These are phyloP conservation scores for Hypotaenidia okinawae DNA, from an alignment of 2,797 vertebrate genomes.

Conservation along the genomic window DNA sequence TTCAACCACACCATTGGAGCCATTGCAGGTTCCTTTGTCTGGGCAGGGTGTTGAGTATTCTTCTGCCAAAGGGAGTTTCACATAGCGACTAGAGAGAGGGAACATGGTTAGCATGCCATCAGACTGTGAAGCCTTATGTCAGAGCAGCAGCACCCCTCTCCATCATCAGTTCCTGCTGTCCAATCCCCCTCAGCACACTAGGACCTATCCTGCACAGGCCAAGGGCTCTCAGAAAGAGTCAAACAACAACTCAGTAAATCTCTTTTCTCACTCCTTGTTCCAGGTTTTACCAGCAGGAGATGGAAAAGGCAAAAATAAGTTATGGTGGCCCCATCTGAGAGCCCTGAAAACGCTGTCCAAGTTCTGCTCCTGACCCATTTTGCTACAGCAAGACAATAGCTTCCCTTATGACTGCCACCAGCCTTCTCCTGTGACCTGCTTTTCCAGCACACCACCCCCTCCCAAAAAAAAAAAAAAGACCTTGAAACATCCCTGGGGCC, in stretches of 20 bases:
- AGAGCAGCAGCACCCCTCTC: not conserved
- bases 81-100: conserved; percentile 84
- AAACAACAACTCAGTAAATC: not conserved
- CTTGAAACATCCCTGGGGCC: not conserved
- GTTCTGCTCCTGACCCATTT: not conserved
- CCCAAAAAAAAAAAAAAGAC: not conserved
- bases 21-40: conserved; percentile 83
- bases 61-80: conserved; percentile 83
- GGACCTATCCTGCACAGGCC: not conserved
- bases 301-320: not conserved
- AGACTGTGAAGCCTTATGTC: not conserved
- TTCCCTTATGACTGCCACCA: not conserved
- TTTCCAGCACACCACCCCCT: not conserved
- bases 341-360: not conserved
- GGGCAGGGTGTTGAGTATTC: conserved; percentile 72
- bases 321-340: not conserved
- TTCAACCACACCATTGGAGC: conserved; percentile 85
- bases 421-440: not conserved
- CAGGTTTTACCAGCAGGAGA: not conserved
- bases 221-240: not conserved
- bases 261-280: not conserved
- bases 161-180: not conserved
- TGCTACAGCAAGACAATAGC: not conserved
- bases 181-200: not conserved
- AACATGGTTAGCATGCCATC: not conserved